Evolutionary conservation across 2,797 vertebrate genomes (phyloP).

Genomic region (Florisuga fusca): DNA sequence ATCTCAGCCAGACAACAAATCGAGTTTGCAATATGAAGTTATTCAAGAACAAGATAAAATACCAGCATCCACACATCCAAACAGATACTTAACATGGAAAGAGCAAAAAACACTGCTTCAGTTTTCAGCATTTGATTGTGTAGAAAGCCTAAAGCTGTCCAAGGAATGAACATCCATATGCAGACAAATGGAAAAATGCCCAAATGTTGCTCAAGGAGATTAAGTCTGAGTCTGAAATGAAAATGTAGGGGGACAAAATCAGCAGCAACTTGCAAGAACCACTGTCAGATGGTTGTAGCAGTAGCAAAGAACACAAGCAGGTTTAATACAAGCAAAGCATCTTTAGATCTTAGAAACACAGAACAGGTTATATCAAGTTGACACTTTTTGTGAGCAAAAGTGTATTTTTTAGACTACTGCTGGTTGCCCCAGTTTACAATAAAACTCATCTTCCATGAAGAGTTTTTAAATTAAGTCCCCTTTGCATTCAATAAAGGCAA

Average conservation of each 20-base stretch:
- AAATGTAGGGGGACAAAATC: constrained; percentile 30
- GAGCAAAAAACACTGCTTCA: constrained; percentile 28
- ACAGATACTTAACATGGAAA: constrained; percentile 57
- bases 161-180: constrained; percentile 10
- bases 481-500: not conserved
- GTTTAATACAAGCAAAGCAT: constrained; percentile 14
- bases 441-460: not conserved
- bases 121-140: constrained; percentile 40
- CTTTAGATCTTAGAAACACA: not conserved
- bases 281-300: not conserved
- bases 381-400: not conserved
- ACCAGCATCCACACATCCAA: constrained; percentile 33
- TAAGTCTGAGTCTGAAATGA: not conserved
- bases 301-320: not conserved
- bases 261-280: constrained; percentile 19
- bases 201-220: constrained; percentile 25
- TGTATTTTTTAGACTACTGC: not conserved
- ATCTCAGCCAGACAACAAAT: constrained; percentile 27
- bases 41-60: constrained; percentile 50
- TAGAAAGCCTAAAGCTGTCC: constrained; percentile 46
- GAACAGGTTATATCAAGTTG: not conserved
- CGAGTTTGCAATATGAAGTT: constrained; percentile 17
- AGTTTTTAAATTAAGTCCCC: not conserved
- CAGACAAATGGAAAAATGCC: constrained; percentile 52
- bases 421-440: not conserved